Percentiles rank a stretch among this genome's conserved stretches.
Conservation (phyloP, 2,797 vertebrate species). For the Anomalospiza imberbis region DNA sequence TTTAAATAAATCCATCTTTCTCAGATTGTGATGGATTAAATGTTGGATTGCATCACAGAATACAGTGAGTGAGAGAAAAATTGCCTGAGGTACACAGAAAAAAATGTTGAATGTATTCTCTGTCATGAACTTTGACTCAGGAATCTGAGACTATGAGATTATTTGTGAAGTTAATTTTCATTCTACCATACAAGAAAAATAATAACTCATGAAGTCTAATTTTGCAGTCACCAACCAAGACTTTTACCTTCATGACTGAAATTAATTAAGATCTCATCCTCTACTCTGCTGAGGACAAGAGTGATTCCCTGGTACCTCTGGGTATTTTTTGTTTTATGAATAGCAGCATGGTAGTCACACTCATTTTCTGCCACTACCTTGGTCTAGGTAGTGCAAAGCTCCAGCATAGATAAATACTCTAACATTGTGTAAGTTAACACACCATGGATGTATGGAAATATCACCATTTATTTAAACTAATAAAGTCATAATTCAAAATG, state of each 20-base stretch:
- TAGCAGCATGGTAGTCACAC: background rate
- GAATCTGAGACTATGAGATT: background rate
- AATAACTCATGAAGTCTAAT: background rate
- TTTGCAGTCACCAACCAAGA: background rate
- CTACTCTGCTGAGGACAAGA: background rate
- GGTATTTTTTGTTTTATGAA: background rate
- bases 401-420: background rate
- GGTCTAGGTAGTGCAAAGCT: background rate
- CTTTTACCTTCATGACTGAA: background rate
- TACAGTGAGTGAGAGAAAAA: background rate
- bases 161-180: background rate
- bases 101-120: background rate
- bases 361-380: background rate
- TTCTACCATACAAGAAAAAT: background rate
- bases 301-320: background rate
- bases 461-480: constrained; percentile 17
- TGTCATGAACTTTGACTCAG: background rate
- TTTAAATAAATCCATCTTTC: background rate
- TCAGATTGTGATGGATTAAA: background rate
- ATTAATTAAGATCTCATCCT: background rate
- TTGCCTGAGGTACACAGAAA: background rate
- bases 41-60: background rate
- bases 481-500: constrained; percentile 29
- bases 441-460: background rate
- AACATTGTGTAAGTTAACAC: background rate